Evolutionary conservation across 2,888 invertebrate species (phyloP), one percentile per base, ranked within the genome.

Genomic region (Anthophora plumipes): DNA sequence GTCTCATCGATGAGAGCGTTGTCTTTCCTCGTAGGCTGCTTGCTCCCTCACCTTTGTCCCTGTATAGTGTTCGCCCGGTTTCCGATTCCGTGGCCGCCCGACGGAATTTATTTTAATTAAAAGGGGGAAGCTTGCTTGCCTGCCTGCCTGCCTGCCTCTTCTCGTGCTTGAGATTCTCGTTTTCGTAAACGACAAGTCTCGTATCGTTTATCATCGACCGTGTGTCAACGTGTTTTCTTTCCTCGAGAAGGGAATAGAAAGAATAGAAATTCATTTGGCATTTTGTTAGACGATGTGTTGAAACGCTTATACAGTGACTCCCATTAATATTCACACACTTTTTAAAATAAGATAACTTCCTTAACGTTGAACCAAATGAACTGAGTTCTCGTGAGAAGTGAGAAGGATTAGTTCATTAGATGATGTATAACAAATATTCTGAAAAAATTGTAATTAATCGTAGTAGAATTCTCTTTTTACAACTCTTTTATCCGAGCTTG

Each of bases 1-100:
- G 82, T 82, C 77, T 81, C 82, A 74, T 81, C 77, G 77, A 76
- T 72, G 82, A 73, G 77, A 67, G 48, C 80, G 82, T 81, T 71
- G 77, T 81, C 82, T 82, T 81, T 67, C 50, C 79, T 52, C 66
- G 77, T 52, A 43, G 69, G 68, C 14, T 54, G 67, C 59, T 25
- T 31, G 52, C 59, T 25, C 72, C 61, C 64, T 74, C 72, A 70
- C 77, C 77, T 67, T 73, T 67, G 69, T 63, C 70, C 54, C 50
- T 41, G 25, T 66, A 22, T 57, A 41, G 17, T 31, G 67, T 54
- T 68, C 67, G 39, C 55, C 20, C 14, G 52, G 55, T 78, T 67
- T 46, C 79, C 63, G 80, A 72, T 80, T 63, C 63, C 46, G 63
- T 43, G 61, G 77, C 43, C 61, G 48, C 57, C 48, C 60, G 67